phyloP scores from a whole-genome alignment of 2,797 vertebrate species.

The Micromesistius poutassou region DNA sequence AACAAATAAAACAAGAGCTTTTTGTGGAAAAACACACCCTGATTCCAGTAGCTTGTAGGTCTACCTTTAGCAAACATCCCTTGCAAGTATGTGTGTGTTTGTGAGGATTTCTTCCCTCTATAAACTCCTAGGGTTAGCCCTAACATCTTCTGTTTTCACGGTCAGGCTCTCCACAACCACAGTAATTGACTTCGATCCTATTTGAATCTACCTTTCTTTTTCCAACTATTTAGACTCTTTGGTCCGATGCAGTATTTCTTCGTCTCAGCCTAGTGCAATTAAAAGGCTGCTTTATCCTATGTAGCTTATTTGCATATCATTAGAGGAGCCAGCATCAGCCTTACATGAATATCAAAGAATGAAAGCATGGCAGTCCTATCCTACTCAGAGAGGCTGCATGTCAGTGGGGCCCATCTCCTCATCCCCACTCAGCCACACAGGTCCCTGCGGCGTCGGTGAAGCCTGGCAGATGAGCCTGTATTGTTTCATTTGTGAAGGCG shows the following conservation, averaged over 20 bases:
- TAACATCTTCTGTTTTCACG: not conserved
- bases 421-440: not conserved
- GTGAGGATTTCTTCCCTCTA: not conserved
- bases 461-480: not conserved
- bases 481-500: not conserved
- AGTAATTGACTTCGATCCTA: conserved; percentile 9
- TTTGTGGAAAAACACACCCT: not conserved
- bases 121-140: not conserved
- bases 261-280: not conserved
- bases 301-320: not conserved
- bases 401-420: no score
- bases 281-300: not conserved
- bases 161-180: not conserved
- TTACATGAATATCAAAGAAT: not conserved
- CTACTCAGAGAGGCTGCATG: not conserved
- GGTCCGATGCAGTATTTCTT: not conserved
- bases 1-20: no score
- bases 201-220: not conserved
- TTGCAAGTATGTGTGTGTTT: not conserved
- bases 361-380: not conserved
- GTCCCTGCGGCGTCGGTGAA: not conserved
- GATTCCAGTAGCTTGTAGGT: not conserved
- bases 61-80: not conserved
- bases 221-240: not conserved
- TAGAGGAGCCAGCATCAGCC: not conserved